Conservation (phyloP, 1,140 invertebrate species). For the Drosophila melanogaster region Release_6_plus_ISO1_MT NC_004354.4:9035001-9035500, state of each 20-base stretch:
- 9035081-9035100: conserved; percentile 10
- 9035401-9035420: conserved; percentile 22
- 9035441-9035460: conserved; percentile 11
- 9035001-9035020: not conserved
- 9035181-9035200: conserved; percentile 46
- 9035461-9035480: conserved; percentile 17
- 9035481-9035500: conserved; percentile 52
- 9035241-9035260: conserved; percentile 1
- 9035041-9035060: conserved; percentile 61
- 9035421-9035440: conserved; percentile 8
- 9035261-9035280: no score
- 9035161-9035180: conserved; percentile 78
- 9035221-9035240: not conserved
- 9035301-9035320: conserved; percentile 34
- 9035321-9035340: conserved; percentile 75
- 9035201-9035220: conserved; percentile 31
- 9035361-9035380: conserved; percentile 53
- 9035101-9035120: conserved; percentile 73
- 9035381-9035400: conserved; percentile 13
- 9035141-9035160: conserved; percentile 22
- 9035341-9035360: conserved; percentile 52
- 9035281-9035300: conserved; percentile 1
- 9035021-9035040: conserved; percentile 24
- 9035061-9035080: conserved; percentile 21
- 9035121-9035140: conserved; percentile 49